Conservation (phyloP, 2,113 vertebrate genomes). For the Anser brachyrhynchus region DNA sequence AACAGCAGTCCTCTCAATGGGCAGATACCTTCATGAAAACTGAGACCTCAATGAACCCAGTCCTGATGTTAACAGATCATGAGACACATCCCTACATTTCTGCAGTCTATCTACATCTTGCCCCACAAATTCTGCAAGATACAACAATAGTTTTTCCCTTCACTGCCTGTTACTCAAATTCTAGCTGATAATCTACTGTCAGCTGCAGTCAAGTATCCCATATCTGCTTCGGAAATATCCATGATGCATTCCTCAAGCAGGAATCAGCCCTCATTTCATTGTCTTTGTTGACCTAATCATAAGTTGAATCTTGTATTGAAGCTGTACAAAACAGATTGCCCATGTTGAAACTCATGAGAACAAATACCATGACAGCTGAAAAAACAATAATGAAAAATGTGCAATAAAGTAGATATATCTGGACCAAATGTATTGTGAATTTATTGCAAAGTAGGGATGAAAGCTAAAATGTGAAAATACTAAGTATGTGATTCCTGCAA, state of each 20-base stretch:
- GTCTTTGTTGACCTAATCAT: background rate
- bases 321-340: background rate
- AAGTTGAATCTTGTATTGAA: background rate
- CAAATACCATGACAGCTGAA: background rate
- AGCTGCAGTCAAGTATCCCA: accelerated
- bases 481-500: background rate
- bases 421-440: background rate
- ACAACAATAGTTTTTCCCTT: background rate
- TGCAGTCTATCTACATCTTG: background rate
- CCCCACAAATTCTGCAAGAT: background rate
- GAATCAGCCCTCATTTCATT: background rate
- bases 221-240: background rate
- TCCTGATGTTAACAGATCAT: background rate
- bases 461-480: background rate
- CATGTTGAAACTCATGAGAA: background rate
- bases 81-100: background rate
- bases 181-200: background rate
- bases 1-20: background rate
- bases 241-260: background rate
- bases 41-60: background rate
- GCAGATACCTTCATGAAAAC: background rate
- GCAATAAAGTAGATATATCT: background rate
- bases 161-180: background rate
- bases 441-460: background rate
- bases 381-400: background rate